Evolutionary conservation across 2,888 invertebrate species (phyloP), one percentile per base, ranked within the genome.

Genomic region (Melitaea athalia): DNA sequence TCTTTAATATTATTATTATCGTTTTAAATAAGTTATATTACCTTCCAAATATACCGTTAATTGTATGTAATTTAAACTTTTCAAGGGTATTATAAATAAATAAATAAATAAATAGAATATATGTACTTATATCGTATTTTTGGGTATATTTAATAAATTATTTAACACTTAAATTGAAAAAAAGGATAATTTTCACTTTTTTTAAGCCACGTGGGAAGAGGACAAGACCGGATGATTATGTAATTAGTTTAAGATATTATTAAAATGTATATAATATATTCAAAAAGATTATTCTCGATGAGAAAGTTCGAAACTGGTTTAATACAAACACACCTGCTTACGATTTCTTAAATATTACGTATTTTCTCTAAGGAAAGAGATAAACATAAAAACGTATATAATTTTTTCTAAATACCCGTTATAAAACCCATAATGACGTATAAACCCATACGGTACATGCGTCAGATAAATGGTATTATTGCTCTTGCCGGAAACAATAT

Each of bases 251-350:
- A 38, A 57, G 14, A 42, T 15, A 42, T 57, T n/a, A 55, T 17
- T n/a, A 31, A 33, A 55, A 38, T 55, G 12, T 55, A 5, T n/a
- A n/a, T n/a, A n/a, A 38, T 7, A 55, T 55, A 33, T 33, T 31
- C 33, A n/a, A n/a, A 7, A 33, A 14, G 33, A 55, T n/a, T n/a
- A 53, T 55, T 55, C 31, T 33, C 55, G 14, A 17, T 55, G 33
- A 42, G 57, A 57, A 57, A 57, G 57, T 57, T 57, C 15, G 17
- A 11, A 57, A 38, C 57, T 42, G 57, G 42, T 57, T 57, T 5
- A 7, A 57, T 38, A 42, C 4, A 57, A 38, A 7, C 15, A 57
- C 38, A 57, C 42, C 6, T 10, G 8, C 14, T 33, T 33, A 33
- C 24, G 5, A 14, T 53, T 53, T 53, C 31, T n/a, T 33, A 49